Evolutionary conservation across 2,797 vertebrate species (phyloP), one percentile per base, ranked within the genome.

Genomic region (Pseudochirops corinnae): DNA sequence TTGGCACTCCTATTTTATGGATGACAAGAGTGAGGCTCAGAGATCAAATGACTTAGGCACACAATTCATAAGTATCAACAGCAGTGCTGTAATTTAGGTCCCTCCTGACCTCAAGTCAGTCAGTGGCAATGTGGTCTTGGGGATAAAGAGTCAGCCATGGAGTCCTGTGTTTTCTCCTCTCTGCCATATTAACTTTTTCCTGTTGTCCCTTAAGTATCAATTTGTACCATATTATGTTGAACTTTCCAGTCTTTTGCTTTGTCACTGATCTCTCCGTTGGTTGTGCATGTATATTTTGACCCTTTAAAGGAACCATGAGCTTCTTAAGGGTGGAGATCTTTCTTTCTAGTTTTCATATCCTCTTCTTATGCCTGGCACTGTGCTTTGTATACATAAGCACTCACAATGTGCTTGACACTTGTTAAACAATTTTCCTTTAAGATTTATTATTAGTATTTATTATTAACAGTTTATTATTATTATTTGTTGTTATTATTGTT

Each of bases 191-290:
- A 46, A 82, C 74, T 46, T 82, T 46, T 26, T 82, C 39, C 21
- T 46, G 16, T 16, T 92, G 7, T 92, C 5, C 67, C 0, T 53
- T 18, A 92, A 82, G 12, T 57, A 92, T 33, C 90, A 46, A 9
- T 92, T 92, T 56, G 90, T 31, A 82, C 90, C 52, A 90, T 60
- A 13, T 91, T 62, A 94, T 93, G 60, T 92, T 74, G 60, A 46
- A 39, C 1, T 56, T 91, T 74, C 92, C 55, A 18, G 93, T 13
- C 50, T 62, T 58, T 56, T 55, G 62, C 92, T 87, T 56, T 94
- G 3, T 95, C 90, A 67, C 0, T 90, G 28, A 67, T 56, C 31
- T 94, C 28, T 91, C 87, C 10, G 46, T 82, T 46, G 10, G 39
- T 26, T 46, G 3, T 21, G 39, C 39, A 46, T 46, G 29, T 46